Evolutionary conservation across 35 echinoderm and acorn worm species (phyloP), one percentile per base, ranked within the genome.

Genomic region (Eucidaris tribuloides): DNA sequence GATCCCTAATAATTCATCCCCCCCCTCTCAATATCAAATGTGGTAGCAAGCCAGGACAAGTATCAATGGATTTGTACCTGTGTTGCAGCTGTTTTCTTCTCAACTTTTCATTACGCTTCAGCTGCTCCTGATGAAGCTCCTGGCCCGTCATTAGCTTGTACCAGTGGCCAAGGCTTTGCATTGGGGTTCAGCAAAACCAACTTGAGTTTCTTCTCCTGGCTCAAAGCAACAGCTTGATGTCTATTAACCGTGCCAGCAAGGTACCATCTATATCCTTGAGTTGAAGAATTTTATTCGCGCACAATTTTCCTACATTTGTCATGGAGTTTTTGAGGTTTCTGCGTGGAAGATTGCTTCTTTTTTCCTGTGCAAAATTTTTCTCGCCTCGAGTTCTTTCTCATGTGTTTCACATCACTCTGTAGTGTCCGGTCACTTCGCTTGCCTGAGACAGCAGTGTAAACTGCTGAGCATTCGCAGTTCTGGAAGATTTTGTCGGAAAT

Each of bases 91-190:
- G 52, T 62, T 11, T 71, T 58, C 30, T 71, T 82, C 23, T 83
- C 15, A 40, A 4, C 24, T 83, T 82, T 28, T 89, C 87, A 34
- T 71, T 89, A 19, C 44, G 79, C 38, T 74, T 27, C 22, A 83
- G 42, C 79, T 82, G 79, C 33, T 89, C 79, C 68, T 83, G 32
- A 49, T 79, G 71, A 13, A 87, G 85, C 29, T 89, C 59, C 37
- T 89, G 22, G 20, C 65, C 65, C 1, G 63, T 83, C 80, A 89
- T 89, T 18, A 89, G 44, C 41, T 74, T 83, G 50, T 90, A 90
- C 15, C n/a, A 74, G 56, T 39, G 87, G 87, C 50, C 68, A 83
- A 34, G 87, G 87, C 45, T 82, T 83, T 3, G 62, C 72, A 35
- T 83, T 57, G 13, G 79, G 80, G 44, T 82, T 83, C 46, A 83